Evolutionary conservation across 2,797 vertebrate species (phyloP), one percentile per base, ranked within the genome.

Genomic region (Scarus forsteni): DNA sequence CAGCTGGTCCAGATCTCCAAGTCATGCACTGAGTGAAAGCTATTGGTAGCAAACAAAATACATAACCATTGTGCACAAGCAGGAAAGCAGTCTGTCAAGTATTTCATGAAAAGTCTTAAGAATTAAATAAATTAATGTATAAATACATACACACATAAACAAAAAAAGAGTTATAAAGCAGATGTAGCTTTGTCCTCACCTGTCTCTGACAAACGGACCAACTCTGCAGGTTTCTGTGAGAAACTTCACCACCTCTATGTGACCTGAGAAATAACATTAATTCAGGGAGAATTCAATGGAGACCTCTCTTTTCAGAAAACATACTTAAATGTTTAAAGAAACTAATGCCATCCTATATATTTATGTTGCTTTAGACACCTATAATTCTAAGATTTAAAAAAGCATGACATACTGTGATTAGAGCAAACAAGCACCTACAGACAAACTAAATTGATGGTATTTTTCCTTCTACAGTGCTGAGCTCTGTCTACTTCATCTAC

Each of bases 201-300:
- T 93, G 88, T 97, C 96, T 77, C 95, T 93, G 53, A 93, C 91
- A 68, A 95, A 95, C 7, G 95, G 95, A 85, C 96, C 92, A 10
- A 96, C 95, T 90, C 92, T 95, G 86, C 96, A 97, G 53, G 91
- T 91, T 68, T 95, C 89, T 7, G 94, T 95, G 10, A 97, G 91
- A 84, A 97, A 97, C 53, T 77, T 92, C 72, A 96, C 95, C n/a
- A 94, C 95, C 18, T 96, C 95, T 8, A 74, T 69, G 50, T 97
- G 96, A 81, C 96, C 96, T 97, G 83, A 71, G 44, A 77, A 69
- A 0, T 42, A 80, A 70, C 40, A 88, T 66, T 2, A 5, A 8
- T 59, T 50, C 5, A 36, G 7, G 3, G 8, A 7, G 15, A 43
- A n/a, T 27, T 27, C 27, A 27, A 27, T 27, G 27, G 27, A 27